These are phyloP conservation scores for Apostichopus californicus DNA, from an alignment of 35 echinoderm and acorn worm genomes.

Conservation along the genomic window DNA sequence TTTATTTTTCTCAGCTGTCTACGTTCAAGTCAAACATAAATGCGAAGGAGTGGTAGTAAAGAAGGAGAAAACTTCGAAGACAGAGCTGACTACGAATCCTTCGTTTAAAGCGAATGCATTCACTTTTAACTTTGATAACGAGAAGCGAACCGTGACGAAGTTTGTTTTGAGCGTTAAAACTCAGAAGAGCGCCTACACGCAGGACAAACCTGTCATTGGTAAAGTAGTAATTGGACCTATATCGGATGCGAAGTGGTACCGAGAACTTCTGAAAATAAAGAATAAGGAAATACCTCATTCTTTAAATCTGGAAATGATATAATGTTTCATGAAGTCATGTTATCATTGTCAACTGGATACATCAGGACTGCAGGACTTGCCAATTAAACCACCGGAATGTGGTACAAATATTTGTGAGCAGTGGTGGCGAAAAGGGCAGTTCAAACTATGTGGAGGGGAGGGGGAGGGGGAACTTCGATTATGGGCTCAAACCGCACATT, in stretches of 20 bases:
- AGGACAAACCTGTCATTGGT: constrained; percentile 33
- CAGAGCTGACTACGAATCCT: neutral
- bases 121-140: neutral
- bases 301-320: constrained; percentile 16
- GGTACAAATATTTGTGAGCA: no score
- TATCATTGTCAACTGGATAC: no score
- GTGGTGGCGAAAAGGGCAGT: no score
- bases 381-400: no score
- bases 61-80: constrained; percentile 23
- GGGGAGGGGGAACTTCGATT: neutral
- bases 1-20: constrained; percentile 24
- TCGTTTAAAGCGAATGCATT: neutral
- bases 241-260: constrained; percentile 32
- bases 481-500: no score
- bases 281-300: constrained; percentile 34
- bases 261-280: constrained; percentile 14
- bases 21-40: constrained; percentile 47
- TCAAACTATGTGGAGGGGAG: neutral
- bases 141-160: constrained; percentile 1
- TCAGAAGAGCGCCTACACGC: neutral
- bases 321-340: neutral
- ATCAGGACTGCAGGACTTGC: no score
- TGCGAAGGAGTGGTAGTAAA: constrained; percentile 29
- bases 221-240: neutral
- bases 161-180: constrained; percentile 46